A percentile compares a stretch with the other conserved stretches of the same genome.
These are phyloP conservation scores for Mystacides longicornis DNA, from an alignment of 2,888 invertebrate species.

Conservation along the genomic window DNA sequence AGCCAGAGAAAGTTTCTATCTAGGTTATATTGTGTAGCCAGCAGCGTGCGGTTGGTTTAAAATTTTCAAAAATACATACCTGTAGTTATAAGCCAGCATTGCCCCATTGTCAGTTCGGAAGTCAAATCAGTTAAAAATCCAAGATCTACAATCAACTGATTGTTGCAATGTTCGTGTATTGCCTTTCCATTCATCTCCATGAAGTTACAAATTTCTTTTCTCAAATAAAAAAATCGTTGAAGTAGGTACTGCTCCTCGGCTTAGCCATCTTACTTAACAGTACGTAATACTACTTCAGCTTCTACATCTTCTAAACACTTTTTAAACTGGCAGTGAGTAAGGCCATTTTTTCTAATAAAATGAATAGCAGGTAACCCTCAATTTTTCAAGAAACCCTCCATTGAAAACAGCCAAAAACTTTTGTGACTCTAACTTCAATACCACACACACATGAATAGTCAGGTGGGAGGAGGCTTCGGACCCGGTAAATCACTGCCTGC, in stretches of 20 bases:
- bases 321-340: conserved; percentile 25
- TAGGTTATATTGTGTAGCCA: no score
- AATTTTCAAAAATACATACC: no score
- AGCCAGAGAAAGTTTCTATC: no score
- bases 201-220: conserved; percentile 16
- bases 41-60: no score
- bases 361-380: no score
- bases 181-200: conserved; percentile 15
- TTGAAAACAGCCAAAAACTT: no score
- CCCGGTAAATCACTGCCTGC: no score
- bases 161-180: conserved; percentile 16
- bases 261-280: conserved; percentile 26
- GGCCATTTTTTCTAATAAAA: conserved; percentile 25
- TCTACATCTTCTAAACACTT: conserved; percentile 23
- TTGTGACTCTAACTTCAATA: no score
- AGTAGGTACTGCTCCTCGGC: conserved; percentile 22
- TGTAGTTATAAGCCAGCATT: no score
- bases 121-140: conserved; percentile 21
- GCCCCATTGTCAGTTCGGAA: conserved; percentile 18
- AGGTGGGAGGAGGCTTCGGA: no score
- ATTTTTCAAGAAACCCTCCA: no score
- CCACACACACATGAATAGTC: no score
- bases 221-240: conserved; percentile 24
- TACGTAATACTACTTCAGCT: conserved; percentile 22
- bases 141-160: conserved; percentile 20